A percentile compares a stretch with the other conserved stretches of the same genome.
phyloP scores from a whole-genome alignment of 2,797 vertebrate species.

The Vultur gryphus region DNA sequence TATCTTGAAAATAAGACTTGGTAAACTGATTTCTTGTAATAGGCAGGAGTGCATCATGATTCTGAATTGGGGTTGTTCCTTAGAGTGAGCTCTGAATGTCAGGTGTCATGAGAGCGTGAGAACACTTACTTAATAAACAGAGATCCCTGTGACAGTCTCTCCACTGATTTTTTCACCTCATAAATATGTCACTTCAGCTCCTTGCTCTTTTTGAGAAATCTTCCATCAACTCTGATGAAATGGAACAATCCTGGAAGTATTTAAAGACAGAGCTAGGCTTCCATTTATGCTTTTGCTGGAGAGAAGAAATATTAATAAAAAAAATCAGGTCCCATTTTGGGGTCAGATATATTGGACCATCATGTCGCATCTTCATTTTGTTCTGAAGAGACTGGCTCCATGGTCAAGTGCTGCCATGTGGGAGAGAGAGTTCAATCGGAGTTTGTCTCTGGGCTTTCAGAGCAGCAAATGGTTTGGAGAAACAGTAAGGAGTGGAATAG shows the following conservation, averaged over 20 bases:
- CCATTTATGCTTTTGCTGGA: neutral
- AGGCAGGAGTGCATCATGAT: constrained; percentile 24
- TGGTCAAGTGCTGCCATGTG: neutral
- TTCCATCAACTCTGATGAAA: constrained; percentile 31
- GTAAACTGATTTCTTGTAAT: constrained; percentile 48
- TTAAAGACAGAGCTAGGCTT: neutral
- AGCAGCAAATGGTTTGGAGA: neutral
- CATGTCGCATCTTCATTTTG: neutral
- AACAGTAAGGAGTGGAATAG: neutral
- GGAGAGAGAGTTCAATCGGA: neutral
- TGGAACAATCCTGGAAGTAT: neutral
- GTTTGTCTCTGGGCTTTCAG: neutral
- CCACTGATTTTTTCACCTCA: constrained; percentile 63
- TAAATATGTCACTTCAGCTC: constrained; percentile 69
- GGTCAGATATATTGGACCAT: neutral
- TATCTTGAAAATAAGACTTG: constrained; percentile 45
- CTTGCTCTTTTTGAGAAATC: constrained; percentile 28
- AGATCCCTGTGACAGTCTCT: constrained; percentile 35
- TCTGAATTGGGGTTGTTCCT: neutral
- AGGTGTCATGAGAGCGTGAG: constrained; percentile 34
- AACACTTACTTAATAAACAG: constrained; percentile 58
- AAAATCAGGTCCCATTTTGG: neutral
- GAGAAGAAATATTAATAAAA: neutral
- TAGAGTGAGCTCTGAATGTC: constrained; percentile 23
- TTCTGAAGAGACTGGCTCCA: neutral